Conservation (phyloP, 2,888 invertebrate genomes). For the Caenorhabditis becei region DNA sequence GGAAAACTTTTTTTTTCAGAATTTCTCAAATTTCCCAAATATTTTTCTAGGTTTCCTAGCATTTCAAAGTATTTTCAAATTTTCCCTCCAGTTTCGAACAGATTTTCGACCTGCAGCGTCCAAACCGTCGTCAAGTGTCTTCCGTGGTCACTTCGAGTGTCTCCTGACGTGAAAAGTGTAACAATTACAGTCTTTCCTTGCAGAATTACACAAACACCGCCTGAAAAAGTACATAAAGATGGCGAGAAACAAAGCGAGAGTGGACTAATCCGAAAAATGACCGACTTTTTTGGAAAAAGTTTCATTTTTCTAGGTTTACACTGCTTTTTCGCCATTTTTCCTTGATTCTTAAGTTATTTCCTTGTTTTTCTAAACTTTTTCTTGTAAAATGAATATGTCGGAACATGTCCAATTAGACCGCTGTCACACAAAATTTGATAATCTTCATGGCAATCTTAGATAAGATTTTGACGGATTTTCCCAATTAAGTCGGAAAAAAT, state of each 20-base stretch:
- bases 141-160: slow-evolving; percentile 6
- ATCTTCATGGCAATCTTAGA: neutral
- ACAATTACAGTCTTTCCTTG: slow-evolving; percentile 23
- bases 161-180: slow-evolving; percentile 32
- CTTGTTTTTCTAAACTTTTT: neutral
- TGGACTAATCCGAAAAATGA: slow-evolving; percentile 22
- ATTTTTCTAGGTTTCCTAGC: no score
- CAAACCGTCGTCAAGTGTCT: neutral
- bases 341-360: neutral
- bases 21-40: no score
- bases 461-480: slow-evolving; percentile 14
- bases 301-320: slow-evolving; percentile 6
- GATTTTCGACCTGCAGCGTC: neutral
- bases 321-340: slow-evolving; percentile 7
- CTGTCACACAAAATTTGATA: slow-evolving; percentile 6
- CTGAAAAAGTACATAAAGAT: slow-evolving; percentile 42
- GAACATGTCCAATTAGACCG: slow-evolving; percentile 1
- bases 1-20: no score
- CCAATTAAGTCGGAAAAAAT: neutral
- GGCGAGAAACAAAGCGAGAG: slow-evolving; percentile 24
- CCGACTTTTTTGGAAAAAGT: neutral
- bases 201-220: slow-evolving; percentile 7
- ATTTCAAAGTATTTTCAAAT: neutral
- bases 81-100: neutral
- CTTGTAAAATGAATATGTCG: neutral